Evolutionary conservation across 2,797 vertebrate genomes (phyloP).

Genomic region (Pogonophryne albipinna): DNA sequence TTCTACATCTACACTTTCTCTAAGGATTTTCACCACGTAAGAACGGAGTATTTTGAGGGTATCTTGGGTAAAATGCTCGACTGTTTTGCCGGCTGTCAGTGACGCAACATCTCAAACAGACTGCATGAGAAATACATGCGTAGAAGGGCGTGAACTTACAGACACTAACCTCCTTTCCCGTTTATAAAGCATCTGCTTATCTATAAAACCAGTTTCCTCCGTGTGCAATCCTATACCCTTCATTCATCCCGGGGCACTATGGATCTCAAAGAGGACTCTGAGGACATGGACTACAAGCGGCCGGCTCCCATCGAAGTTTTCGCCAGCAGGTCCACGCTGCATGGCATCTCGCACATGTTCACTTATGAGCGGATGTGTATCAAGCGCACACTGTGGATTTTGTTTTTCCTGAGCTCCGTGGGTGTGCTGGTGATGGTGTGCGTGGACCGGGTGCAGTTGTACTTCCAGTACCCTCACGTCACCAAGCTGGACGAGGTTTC

Average conservation of each 20-base stretch:
- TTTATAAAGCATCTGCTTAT: conserved; percentile 48
- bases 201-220: conserved; percentile 20
- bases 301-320: conserved; percentile 96
- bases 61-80: conserved; percentile 29
- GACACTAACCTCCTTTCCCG: conserved; percentile 48
- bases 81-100: conserved; percentile 58
- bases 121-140: conserved; percentile 71
- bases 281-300: conserved; percentile 91
- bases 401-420: conserved; percentile 95
- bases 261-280: conserved; percentile 94
- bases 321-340: conserved; percentile 97
- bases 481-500: conserved; percentile 98
- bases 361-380: conserved; percentile 94
- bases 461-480: conserved; percentile 97
- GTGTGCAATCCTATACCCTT: neutral
- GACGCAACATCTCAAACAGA: conserved; percentile 72
- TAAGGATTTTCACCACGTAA: conserved; percentile 12
- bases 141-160: conserved; percentile 82
- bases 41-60: conserved; percentile 8
- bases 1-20: conserved; percentile 17
- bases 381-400: conserved; percentile 93
- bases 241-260: conserved; percentile 74
- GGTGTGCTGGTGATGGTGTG: conserved; percentile 92
- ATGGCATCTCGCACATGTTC: conserved; percentile 99
- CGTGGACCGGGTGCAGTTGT: conserved; percentile 95